Percentiles rank a stretch among this genome's conserved stretches.
phyloP scores from a whole-genome alignment of 2,888 invertebrate genomes.

The Axea sp. region DNA sequence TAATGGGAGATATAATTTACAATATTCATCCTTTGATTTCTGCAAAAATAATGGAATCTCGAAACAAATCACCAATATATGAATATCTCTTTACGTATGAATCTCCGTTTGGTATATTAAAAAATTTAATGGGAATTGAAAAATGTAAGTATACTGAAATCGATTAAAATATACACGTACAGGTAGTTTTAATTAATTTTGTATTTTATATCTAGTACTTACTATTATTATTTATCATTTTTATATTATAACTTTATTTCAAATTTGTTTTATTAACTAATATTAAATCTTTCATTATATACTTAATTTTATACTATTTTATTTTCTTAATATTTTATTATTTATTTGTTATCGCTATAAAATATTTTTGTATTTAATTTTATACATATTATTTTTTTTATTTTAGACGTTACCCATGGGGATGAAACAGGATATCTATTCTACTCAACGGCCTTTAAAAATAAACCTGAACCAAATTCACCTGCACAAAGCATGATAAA shows the following conservation, averaged over 20 bases:
- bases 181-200: too few species aligned
- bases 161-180: too few species aligned
- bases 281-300: too few species aligned
- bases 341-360: too few species aligned
- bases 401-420: constrained; percentile 79
- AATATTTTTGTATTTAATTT: too few species aligned
- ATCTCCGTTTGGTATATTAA: constrained; percentile 69
- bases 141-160: constrained; percentile 66
- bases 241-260: too few species aligned
- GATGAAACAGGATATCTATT: constrained; percentile 81
- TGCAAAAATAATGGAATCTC: constrained; percentile 64
- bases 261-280: too few species aligned
- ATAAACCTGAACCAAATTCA: constrained; percentile 73
- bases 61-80: constrained; percentile 70
- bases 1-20: constrained; percentile 68
- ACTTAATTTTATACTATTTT: too few species aligned
- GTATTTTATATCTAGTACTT: too few species aligned
- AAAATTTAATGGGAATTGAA: constrained; percentile 65
- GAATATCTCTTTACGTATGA: constrained; percentile 71
- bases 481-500: constrained; percentile 74
- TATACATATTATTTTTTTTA: too few species aligned
- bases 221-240: background rate
- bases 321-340: too few species aligned
- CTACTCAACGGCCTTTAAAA: constrained; percentile 73
- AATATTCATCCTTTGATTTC: constrained; percentile 62